These are phyloP conservation scores for Falco naumanni DNA, from an alignment of 2,797 vertebrate species.

Conservation along the genomic window DNA sequence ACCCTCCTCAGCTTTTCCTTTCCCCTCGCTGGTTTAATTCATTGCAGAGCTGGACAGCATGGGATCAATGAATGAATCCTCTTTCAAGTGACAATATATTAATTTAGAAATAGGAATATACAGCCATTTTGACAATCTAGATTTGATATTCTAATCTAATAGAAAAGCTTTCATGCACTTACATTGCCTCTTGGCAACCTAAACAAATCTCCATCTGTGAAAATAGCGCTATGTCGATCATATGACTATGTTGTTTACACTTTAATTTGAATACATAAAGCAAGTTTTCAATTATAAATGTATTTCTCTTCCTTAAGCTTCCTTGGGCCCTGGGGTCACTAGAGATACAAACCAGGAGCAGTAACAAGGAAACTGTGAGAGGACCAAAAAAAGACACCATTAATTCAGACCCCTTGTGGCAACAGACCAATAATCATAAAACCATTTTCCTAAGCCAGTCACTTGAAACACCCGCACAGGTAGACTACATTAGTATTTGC, in stretches of 20 bases:
- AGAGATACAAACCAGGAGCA: neutral
- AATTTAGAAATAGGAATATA: conserved; percentile 11
- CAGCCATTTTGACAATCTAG: neutral
- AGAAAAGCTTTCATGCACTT: conserved; percentile 50
- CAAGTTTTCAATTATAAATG: neutral
- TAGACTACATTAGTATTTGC: neutral
- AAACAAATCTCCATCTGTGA: conserved; percentile 6
- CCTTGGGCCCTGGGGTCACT: neutral
- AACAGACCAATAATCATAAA: neutral
- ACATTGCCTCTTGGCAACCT: neutral
- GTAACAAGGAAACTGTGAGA: neutral
- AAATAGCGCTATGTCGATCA: neutral
- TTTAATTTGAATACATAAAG: neutral
- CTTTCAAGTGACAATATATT: neutral
- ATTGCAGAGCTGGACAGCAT: neutral
- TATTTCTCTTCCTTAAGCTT: neutral
- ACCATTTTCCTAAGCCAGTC: neutral
- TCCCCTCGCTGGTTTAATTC: neutral
- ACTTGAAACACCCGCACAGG: neutral
- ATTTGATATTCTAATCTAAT: conserved; percentile 47
- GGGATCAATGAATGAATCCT: conserved; percentile 2
- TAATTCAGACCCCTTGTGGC: neutral
- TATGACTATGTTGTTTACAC: neutral
- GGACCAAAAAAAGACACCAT: neutral
- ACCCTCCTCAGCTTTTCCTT: neutral